Conservation (phyloP, 2,888 invertebrate species). For the Philereme transversata region DNA sequence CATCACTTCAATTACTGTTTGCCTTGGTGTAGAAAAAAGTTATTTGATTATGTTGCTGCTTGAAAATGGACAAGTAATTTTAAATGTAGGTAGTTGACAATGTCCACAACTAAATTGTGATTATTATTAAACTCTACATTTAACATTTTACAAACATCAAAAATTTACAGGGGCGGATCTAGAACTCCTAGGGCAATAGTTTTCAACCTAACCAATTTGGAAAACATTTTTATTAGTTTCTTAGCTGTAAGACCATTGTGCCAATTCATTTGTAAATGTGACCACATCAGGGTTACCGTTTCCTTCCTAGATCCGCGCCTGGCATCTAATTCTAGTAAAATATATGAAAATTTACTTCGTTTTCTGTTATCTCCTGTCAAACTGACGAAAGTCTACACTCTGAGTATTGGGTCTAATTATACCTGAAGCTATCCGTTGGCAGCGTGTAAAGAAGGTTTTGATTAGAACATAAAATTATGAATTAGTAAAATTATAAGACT, state of each 20-base stretch:
- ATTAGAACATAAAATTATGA: neutral
- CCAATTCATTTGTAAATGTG: constrained; percentile 18
- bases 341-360: constrained; percentile 32
- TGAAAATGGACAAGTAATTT: no score
- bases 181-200: constrained; percentile 6
- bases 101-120: no score
- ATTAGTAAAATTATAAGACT: no score
- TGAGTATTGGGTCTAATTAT: constrained; percentile 23
- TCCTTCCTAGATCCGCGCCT: constrained; percentile 30
- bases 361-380: constrained; percentile 25
- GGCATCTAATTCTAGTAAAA: constrained; percentile 11
- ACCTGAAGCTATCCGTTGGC: constrained; percentile 33
- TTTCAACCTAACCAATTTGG: constrained; percentile 15
- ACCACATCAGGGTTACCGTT: constrained; percentile 8
- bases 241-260: neutral
- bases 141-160: constrained; percentile 11
- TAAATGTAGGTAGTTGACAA: no score
- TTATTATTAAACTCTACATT: neutral
- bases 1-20: no score
- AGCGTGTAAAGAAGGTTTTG: constrained; percentile 27
- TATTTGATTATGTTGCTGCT: no score
- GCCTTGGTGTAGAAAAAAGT: no score
- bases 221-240: neutral
- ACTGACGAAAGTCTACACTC: constrained; percentile 27
- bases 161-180: constrained; percentile 27